Evolutionary conservation across 23 tunicate species (phyloP).

Genomic region (Aplidium turbinatum): DNA sequence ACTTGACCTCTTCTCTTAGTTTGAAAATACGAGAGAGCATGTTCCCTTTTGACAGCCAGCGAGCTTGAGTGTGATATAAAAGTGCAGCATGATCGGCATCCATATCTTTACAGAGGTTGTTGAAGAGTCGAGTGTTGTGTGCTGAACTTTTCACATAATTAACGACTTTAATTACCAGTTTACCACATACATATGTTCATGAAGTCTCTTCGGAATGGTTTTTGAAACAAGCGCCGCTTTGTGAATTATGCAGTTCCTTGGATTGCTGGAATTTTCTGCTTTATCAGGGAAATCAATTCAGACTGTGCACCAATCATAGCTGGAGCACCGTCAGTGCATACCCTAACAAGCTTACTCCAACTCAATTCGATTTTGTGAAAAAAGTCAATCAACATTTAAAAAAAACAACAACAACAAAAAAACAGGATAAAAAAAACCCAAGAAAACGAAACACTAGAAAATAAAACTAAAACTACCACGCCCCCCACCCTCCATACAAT

Average conservation of each 20-base stretch:
- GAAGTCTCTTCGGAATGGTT: conserved; percentile 44
- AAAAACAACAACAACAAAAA: too few relatives aligned
- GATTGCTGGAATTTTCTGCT: conserved; percentile 47
- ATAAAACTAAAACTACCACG: too few relatives aligned
- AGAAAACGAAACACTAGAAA: too few relatives aligned
- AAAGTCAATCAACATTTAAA: conserved; percentile 32
- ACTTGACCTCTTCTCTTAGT: conserved; percentile 40
- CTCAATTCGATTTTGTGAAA: conserved; percentile 24
- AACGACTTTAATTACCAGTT: conserved; percentile 44
- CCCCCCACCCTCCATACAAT: too few relatives aligned
- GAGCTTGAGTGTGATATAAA: conserved; percentile 32
- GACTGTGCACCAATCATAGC: conserved; percentile 49
- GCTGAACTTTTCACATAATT: conserved; percentile 50
- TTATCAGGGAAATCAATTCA: conserved; percentile 34
- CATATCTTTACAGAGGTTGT: conserved; percentile 43
- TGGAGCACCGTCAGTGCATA: conserved; percentile 50
- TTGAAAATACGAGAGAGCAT: conserved; percentile 42
- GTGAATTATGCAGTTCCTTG: conserved; percentile 38
- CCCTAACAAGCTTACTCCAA: conserved; percentile 23
- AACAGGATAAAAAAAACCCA: too few relatives aligned
- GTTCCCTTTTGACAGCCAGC: conserved; percentile 35
- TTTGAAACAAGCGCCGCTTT: conserved; percentile 45
- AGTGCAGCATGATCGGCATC: conserved; percentile 49
- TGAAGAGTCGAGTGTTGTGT: conserved; percentile 32
- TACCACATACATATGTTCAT: conserved; percentile 48